A percentile compares a stretch with the other conserved stretches of the same genome.
phyloP scores from a whole-genome alignment of 2,113 vertebrate genomes.

The Spilogale gracilis region DNA sequence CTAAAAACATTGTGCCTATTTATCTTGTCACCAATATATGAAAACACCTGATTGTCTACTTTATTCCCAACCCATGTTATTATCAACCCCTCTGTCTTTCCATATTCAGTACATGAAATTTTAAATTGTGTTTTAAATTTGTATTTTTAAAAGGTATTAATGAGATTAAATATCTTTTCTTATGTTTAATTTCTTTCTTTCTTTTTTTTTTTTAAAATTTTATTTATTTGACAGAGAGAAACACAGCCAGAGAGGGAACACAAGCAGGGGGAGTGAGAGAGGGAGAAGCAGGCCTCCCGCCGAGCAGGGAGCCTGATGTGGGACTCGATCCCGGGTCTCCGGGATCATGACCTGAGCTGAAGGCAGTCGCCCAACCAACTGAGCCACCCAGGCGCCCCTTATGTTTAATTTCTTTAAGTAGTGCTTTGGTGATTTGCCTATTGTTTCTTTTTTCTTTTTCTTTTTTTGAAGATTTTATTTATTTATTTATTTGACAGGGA shows the following conservation, averaged over 20 bases:
- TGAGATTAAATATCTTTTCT: slow-evolving; percentile 10
- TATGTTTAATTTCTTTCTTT: neutral
- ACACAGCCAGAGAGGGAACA: too few species aligned
- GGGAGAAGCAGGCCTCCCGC: too few species aligned
- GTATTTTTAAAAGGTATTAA: slow-evolving; percentile 28
- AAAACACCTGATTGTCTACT: neutral
- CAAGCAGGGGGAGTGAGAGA: too few species aligned
- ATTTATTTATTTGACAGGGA: neutral
- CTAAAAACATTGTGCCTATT: neutral
- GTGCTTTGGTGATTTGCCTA: neutral
- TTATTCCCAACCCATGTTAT: neutral
- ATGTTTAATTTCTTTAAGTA: neutral
- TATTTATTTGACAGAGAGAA: too few species aligned
- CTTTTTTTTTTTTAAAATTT: too few species aligned
- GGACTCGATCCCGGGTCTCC: too few species aligned
- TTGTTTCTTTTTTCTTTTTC: neutral
- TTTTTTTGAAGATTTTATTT: neutral
- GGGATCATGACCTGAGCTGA: too few species aligned
- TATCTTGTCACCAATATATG: neutral
- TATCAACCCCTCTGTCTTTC: slow-evolving; percentile 42
- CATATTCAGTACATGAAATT: neutral
- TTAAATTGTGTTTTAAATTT: slow-evolving; percentile 38
- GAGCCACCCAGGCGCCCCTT: neutral
- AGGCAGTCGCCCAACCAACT: too few species aligned
- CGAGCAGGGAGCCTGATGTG: too few species aligned